Base-by-base conservation (phyloP, 2,888 invertebrate genomes). In the Rotaria sp. region DNA sequence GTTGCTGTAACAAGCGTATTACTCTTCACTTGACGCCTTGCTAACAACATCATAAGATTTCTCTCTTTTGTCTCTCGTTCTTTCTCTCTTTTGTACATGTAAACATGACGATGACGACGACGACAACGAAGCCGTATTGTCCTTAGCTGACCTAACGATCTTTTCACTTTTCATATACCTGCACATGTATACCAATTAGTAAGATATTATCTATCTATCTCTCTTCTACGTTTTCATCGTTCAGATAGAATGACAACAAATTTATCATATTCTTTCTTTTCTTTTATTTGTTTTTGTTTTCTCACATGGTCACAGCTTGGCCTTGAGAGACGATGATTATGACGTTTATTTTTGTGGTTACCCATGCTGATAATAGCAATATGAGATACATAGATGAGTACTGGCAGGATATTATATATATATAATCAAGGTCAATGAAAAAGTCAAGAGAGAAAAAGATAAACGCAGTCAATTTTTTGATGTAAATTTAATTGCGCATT, bases 311-410 rank as follows among this genome's bases (percentile, higher is more conserved):
- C 30, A 15, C 10, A 13, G n/a, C 10, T 59, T 59, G n/a, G 30
- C 59, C 59, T 59, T 59, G 59, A 59, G 59, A 59, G 10, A 59
- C 59, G 59, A 59, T 59, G n/a, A 59, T n/a, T 10, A 15, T 15
- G 48, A n/a, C 59, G 59, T 59, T 59, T 59, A n/a, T 59, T 59
- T 59, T 59, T 59, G 59, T 59, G n/a, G 30, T 59, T 59, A 59
- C 15, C 30, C 59, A n/a, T 59, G n/a, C 15, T 59, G 59, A 59
- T 15, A n/a, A 30, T 50, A 15, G 48, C 48, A 50, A 50, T 15
- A 50, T 50, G 15, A 26, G 57, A 59, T 59, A 59, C 57, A 59
- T 2, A 59, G 57, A 59, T 59, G n/a, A 59, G n/a, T 59, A n/a
- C 57, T 59, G 26, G 1, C 24, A 24, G 8, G 4, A 41, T 52